A percentile compares a stretch with the other conserved stretches of the same genome.
These are phyloP conservation scores for Piscicola geometra DNA, from an alignment of 2,888 invertebrate species.

Conservation along the genomic window DNA sequence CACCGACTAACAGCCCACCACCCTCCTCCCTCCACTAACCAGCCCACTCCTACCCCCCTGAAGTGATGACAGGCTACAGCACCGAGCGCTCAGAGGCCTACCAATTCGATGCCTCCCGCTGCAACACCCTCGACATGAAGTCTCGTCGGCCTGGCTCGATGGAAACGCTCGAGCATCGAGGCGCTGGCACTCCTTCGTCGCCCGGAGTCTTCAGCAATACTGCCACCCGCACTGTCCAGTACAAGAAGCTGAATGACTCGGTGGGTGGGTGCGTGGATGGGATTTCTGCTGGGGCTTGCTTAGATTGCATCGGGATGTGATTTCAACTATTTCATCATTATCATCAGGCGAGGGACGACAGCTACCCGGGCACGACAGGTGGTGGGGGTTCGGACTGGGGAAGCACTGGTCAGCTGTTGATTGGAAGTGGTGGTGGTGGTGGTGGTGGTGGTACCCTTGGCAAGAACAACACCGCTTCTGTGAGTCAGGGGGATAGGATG, in stretches of 20 bases:
- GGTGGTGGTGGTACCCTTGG: background rate
- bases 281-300: too few relatives aligned
- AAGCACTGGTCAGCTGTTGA: background rate
- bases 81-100: conserved; percentile 30
- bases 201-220: conserved; percentile 6
- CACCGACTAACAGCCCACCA: too few relatives aligned
- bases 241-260: conserved; percentile 9
- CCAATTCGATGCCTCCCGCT: conserved; percentile 25
- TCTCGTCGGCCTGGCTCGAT: background rate
- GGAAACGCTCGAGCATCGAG: background rate
- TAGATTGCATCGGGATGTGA: too few relatives aligned
- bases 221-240: conserved; percentile 6
- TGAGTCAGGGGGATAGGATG: too few relatives aligned
- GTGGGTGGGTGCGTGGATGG: too few relatives aligned
- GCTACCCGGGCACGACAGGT: background rate
- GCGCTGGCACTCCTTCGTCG: background rate
- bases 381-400: conserved; percentile 12
- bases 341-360: background rate
- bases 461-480: conserved; percentile 1
- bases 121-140: conserved; percentile 22
- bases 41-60: background rate
- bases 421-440: background rate
- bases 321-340: background rate
- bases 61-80: conserved; percentile 32
- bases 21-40: background rate